Evolutionary conservation across 2,888 invertebrate species (phyloP).

Genomic region (Pherbina coryleti): DNA sequence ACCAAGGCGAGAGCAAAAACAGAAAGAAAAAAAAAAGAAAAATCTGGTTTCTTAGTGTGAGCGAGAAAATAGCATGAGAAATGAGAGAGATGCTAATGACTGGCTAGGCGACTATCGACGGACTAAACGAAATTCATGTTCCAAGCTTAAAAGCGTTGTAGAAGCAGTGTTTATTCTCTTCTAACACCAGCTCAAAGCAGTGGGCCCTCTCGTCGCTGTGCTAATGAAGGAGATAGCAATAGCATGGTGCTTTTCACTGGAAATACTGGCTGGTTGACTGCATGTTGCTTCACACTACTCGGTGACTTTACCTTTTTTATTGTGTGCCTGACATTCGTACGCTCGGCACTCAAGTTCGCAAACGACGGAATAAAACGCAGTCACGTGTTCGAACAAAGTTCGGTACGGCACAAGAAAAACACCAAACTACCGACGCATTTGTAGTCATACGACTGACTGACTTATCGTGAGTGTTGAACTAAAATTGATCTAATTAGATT

Average conservation of each 20-base stretch:
- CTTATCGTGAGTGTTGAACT: not conserved
- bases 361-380: conserved; percentile 26
- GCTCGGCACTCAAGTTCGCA: conserved; percentile 50
- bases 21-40: not conserved
- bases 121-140: not conserved
- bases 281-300: not conserved
- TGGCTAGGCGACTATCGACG: not conserved
- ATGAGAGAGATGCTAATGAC: not conserved
- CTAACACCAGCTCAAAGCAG: not conserved
- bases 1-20: not conserved
- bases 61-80: not conserved
- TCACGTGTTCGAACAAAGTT: conserved; percentile 12
- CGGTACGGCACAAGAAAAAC: not conserved
- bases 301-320: conserved; percentile 42
- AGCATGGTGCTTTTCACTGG: conserved; percentile 23
- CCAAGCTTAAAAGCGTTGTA: not conserved
- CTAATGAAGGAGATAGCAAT: not conserved
- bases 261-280: not conserved
- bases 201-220: not conserved
- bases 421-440: conserved; percentile 37
- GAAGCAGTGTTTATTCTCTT: not conserved
- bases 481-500: conserved; percentile 27
- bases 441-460: not conserved
- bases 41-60: not conserved
- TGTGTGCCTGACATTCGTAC: conserved; percentile 55